Evolutionary conservation across 2,797 vertebrate species (phyloP), one percentile per base, ranked within the genome.

Genomic region (Sylvilagus floridanus): DNA sequence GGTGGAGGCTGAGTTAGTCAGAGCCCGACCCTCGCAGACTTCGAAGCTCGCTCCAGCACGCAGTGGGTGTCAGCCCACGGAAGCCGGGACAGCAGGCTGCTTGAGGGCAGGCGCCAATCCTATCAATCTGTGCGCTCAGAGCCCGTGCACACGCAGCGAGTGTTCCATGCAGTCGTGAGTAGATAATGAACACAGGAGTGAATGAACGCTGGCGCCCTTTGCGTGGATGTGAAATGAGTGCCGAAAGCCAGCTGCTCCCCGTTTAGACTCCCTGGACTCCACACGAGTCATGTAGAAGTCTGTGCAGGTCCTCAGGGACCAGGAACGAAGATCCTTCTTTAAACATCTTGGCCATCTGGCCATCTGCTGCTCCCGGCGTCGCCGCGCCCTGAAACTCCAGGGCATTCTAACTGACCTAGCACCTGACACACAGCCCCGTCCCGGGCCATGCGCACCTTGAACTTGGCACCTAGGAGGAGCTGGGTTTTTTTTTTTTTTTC

Each of bases 301-400:
- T 91, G 79, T 65, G 26, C 52, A 92, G 19, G 30, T 28, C 9
- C 73, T n/a, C 35, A 4, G 60, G 42, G 68, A 89, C 93, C 72
- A 96, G 92, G 76, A 84, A 88, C 69, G 47, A 91, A 95, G 79
- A 47, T 9, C 88, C 21, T 77, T 93, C 54, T 90, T 95, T 68
- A 78, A 88, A 94, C 62, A 52, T 76, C 65, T 79, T 76, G 92
- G 57, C 82, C n/a, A 47, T 81, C 72, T 84, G 81, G 77, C 82
- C 17, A 26, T 72, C 57, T 89, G 89, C 57, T 89, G 57, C 5
- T 86, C 22, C 75, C 95, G 84, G 78, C 50, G 81, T 88, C 50
- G 93, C 28, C 76, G 16, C 52, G n/a, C 82, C 77, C 69, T 66
- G 32, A 32, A 32, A 82, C 54, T 79, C 42, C 37, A 54, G 62